These are phyloP conservation scores for Lamprotornis superbus DNA, from an alignment of 2,113 vertebrate species.

Conservation along the genomic window DNA sequence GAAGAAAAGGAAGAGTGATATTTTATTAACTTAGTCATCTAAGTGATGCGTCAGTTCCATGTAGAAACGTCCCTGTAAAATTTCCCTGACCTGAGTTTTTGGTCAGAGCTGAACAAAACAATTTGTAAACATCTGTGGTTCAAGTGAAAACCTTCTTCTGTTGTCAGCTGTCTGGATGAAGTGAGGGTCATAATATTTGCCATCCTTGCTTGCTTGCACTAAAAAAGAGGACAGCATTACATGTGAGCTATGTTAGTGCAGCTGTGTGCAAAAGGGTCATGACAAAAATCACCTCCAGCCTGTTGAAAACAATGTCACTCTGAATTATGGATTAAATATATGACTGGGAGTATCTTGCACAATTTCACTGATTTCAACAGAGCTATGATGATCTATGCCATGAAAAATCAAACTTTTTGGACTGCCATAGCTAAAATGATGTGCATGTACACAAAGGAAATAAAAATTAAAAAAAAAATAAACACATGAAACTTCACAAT, in stretches of 20 bases:
- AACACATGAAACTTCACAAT: background rate
- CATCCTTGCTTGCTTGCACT: background rate
- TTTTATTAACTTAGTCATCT: background rate
- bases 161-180: background rate
- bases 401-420: background rate
- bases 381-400: background rate
- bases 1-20: background rate
- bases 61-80: slow-evolving; percentile 1
- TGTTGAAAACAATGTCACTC: background rate
- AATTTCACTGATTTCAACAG: background rate
- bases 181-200: background rate
- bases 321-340: background rate
- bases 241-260: background rate
- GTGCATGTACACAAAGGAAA: background rate
- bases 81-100: background rate
- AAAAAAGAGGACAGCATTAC: background rate
- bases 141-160: background rate
- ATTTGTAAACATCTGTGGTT: background rate
- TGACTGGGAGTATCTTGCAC: background rate
- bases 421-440: background rate
- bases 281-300: background rate
- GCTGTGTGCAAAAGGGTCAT: background rate
- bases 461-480: too few relatives aligned
- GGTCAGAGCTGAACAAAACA: background rate
- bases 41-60: background rate